These are phyloP conservation scores for Calameuta idolon DNA, from an alignment of 2,888 invertebrate genomes.

Conservation along the genomic window DNA sequence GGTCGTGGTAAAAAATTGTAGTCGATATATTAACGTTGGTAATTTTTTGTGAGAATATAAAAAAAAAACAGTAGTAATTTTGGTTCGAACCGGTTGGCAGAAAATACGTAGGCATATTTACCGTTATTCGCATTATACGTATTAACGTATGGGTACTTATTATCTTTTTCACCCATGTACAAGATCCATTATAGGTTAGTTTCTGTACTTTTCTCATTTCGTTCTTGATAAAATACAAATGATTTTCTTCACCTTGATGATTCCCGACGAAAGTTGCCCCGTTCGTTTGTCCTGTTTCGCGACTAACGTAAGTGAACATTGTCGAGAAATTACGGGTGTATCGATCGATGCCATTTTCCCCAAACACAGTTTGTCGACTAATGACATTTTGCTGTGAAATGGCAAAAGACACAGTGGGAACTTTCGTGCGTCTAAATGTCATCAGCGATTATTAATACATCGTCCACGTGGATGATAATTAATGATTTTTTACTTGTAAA, in stretches of 20 bases:
- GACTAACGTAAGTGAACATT: neutral
- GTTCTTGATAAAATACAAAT: neutral
- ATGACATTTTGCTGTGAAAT: slow-evolving; percentile 21
- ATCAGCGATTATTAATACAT: neutral
- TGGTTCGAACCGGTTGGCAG: neutral
- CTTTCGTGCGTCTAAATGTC: neutral
- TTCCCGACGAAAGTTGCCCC: neutral
- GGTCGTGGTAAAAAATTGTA: neutral
- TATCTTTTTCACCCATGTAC: neutral
- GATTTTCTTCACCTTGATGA: neutral
- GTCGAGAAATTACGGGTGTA: neutral
- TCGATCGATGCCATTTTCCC: neutral
- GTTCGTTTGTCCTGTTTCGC: neutral
- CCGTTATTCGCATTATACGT: neutral
- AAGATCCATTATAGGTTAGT: neutral
- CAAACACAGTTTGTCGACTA: neutral
- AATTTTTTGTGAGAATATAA: neutral
- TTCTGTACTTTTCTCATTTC: neutral
- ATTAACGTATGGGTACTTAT: neutral
- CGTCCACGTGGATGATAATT: neutral
- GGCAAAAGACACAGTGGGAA: slow-evolving; percentile 5
- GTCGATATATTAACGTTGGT: neutral
- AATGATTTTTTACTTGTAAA: neutral
- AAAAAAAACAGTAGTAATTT: neutral
- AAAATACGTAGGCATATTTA: neutral